These are phyloP conservation scores for Eumerus sabulonum DNA, from an alignment of 2,888 invertebrate species.

Conservation along the genomic window DNA sequence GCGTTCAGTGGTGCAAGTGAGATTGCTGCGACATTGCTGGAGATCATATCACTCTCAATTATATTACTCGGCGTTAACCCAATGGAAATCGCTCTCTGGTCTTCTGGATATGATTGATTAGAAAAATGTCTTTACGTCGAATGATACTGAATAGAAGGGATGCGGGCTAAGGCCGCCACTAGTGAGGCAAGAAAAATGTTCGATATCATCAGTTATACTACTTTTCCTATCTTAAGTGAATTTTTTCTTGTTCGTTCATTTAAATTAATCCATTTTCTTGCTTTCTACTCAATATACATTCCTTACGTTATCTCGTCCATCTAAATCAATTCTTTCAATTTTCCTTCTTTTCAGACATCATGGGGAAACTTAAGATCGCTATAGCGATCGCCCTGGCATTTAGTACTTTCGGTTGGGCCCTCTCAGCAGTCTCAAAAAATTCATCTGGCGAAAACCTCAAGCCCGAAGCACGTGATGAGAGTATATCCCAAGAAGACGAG, in stretches of 20 bases:
- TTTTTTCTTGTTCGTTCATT: no score
- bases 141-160: conserved; percentile 52
- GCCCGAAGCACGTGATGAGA: conserved; percentile 74
- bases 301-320: no score
- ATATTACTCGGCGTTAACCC: conserved; percentile 19
- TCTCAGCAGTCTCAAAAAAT: conserved; percentile 53
- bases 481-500: conserved; percentile 75
- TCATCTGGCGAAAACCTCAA: conserved; percentile 73
- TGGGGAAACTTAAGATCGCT: conserved; percentile 54
- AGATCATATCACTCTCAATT: conserved; percentile 26
- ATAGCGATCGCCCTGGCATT: conserved; percentile 48
- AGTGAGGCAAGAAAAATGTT: no score
- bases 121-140: conserved; percentile 16
- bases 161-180: conserved; percentile 15
- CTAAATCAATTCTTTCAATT: background rate
- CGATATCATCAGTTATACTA: no score
- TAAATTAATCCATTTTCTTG: no score
- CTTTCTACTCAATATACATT: no score
- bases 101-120: conserved; percentile 63
- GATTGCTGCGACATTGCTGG: conserved; percentile 13
- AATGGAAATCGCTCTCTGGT: conserved; percentile 49
- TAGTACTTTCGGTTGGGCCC: conserved; percentile 44
- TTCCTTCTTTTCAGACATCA: conserved; percentile 36
- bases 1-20: conserved; percentile 19
- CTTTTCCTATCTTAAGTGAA: no score